Evolutionary conservation across 2,113 vertebrate genomes (phyloP), one percentile per base, ranked within the genome.

Genomic region (Cynoglossus semilaevis): DNA sequence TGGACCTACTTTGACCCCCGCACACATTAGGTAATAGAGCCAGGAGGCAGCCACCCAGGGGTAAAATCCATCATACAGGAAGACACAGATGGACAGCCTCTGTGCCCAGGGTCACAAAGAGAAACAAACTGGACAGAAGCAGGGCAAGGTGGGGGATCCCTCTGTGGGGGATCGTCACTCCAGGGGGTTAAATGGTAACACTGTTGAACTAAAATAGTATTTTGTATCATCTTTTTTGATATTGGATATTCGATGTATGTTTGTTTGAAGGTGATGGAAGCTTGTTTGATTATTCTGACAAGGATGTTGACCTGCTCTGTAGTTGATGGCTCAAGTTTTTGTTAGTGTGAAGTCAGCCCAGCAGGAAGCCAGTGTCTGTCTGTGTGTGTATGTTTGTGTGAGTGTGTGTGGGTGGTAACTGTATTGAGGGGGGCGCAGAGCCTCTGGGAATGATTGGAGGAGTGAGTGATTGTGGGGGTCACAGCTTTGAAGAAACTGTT

Each of bases 51-150:
- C 66, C 77, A 63, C 66, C 54, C 22, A 4, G 70, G 68, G 64
- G 62, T 56, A 29, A 65, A 65, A 77, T 77, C 79, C 72, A 87
- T 73, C 68, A 79, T 49, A 66, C 71, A 82, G 74, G 72, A 61
- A 68, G 57, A 68, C 55, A 85, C 85, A 88, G 83, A 89, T 90
- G 88, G 83, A 80, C 75, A 84, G 69, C 88, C 89, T 84, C 87
- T 90, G 88, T 84, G 69, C 63, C 61, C 18, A 52, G 48, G 68
- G 70, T 63, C 64, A 67, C 34, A 48, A 65, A 61, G 42, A 51
- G 11, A 44, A 58, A 58, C 38, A 63, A 49, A 54, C 16, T 51
- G 34, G 22, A 52, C 47, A 36, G 51, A 72, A 41, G 17, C 43
- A 70, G 15, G 53, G 49, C 63, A 48, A 70, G 73, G 81, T 74